Base-by-base conservation (phyloP, 2,888 invertebrate genomes). In the Geophilus truncorum region DNA sequence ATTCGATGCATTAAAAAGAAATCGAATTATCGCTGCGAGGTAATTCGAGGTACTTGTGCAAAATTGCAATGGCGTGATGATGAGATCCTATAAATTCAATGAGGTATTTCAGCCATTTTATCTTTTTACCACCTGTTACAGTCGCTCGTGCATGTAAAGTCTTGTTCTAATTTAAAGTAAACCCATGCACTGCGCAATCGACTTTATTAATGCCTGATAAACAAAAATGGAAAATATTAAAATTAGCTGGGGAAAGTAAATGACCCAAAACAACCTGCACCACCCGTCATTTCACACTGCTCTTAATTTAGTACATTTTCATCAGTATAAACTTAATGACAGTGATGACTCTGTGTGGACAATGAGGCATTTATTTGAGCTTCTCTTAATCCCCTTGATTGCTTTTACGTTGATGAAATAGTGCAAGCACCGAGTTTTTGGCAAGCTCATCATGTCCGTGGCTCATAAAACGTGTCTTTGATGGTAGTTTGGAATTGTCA, bases 371-470 rank as follows among this genome's bases (percentile, higher is more conserved):
- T 62, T 23, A 62, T 62, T 62, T 62, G 57, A 62, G 57, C 57
- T 23, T 62, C 57, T 62, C 57, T 62, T 62, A 62, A 62, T 62
- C 57, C 57, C 18, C 57, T 18, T 62, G 57, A 62, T 62, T 18
- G 57, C 57, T 62, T 62, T 62, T 62, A 62, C 57, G 57, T 62
- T 62, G 57, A 62, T 62, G 57, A 62, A 62, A 62, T 62, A 62
- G 57, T 23, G 23, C 21, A 23, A 62, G 57, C 21, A 62, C 18
- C 57, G 57, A 62, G 57, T 62, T 62, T 62, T 62, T 62, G 57
- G 57, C 57, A 62, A 62, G 57, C 57, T 62, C 57, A 62, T 62
- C 57, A 23, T 23, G 57, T 62, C 21, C 10, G 10, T 62, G 23
- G 21, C 5, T 62, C 57, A 21, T 62, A 62, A 62, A 62, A 62